A percentile compares a stretch with the other conserved stretches of the same genome.
Conservation (phyloP, 2,797 vertebrate species). For the Paedocypris micromegethes region DNA sequence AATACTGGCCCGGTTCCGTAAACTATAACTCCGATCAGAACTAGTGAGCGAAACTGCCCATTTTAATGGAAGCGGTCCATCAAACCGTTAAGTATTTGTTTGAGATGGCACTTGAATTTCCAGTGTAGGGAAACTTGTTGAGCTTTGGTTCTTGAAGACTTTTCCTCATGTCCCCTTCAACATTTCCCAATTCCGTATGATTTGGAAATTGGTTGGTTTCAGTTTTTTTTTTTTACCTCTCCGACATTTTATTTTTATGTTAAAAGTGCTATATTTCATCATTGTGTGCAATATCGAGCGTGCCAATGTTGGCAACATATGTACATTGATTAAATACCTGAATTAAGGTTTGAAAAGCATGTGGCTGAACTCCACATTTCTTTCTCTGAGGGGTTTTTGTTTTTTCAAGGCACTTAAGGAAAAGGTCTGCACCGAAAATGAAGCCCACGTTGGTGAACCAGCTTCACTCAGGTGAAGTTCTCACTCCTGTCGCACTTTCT, state of each 20-base stretch:
- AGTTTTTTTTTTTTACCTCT: conserved; percentile 53
- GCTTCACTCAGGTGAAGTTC: conserved; percentile 56
- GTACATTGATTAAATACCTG: conserved; percentile 81
- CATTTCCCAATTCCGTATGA: conserved; percentile 35
- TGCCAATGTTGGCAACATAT: conserved; percentile 81
- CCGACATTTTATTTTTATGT: conserved; percentile 51
- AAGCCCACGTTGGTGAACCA: conserved; percentile 51
- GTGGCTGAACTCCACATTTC: conserved; percentile 77
- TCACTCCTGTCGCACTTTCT: conserved; percentile 57
- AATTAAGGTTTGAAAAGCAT: conserved; percentile 78
- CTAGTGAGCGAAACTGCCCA: conserved; percentile 37
- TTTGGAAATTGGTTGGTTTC: conserved; percentile 69
- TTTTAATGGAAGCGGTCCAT: conserved; percentile 21
- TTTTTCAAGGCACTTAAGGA: conserved; percentile 65
- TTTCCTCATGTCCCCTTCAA: too few species aligned
- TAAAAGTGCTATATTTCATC: conserved; percentile 75
- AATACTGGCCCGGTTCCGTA: conserved; percentile 7
- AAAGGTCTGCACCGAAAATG: conserved; percentile 57
- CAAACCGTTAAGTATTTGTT: too few species aligned
- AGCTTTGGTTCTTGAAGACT: too few species aligned
- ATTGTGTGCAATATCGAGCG: conserved; percentile 81
- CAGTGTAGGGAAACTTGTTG: too few species aligned
- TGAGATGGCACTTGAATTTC: too few species aligned
- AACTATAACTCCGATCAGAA: conserved; percentile 3
- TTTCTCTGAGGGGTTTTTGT: conserved; percentile 59